Conservation (phyloP, 1,140 invertebrate genomes). For the Caenorhabditis briggsae region DNA sequence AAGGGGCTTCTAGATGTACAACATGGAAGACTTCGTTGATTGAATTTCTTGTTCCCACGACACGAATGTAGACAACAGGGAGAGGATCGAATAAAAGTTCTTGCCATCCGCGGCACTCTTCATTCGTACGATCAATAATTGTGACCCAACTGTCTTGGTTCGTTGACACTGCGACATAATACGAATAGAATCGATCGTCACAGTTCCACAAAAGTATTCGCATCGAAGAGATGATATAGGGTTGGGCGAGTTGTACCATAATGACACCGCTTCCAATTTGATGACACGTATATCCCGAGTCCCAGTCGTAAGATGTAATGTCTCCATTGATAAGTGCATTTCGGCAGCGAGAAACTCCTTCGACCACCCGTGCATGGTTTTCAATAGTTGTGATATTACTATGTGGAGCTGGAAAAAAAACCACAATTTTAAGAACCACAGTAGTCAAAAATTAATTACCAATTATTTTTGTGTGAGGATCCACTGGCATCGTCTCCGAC, state of each 20-base stretch:
- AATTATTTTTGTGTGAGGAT: conserved; percentile 66
- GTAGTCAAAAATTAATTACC: conserved; percentile 52
- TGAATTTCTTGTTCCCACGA: conserved; percentile 78
- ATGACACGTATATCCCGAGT: conserved; percentile 97
- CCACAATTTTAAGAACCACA: not conserved
- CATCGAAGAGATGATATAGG: conserved; percentile 91
- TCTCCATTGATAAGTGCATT: conserved; percentile 96
- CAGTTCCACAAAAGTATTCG: conserved; percentile 95
- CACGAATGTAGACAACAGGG: conserved; percentile 92
- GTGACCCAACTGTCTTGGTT: conserved; percentile 91
- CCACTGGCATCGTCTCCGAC: conserved; percentile 59
- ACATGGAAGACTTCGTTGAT: conserved; percentile 89
- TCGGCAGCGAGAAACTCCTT: conserved; percentile 90
- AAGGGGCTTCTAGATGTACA: conserved; percentile 95
- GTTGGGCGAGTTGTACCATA: conserved; percentile 93
- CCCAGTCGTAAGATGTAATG: conserved; percentile 95
- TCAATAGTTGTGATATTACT: conserved; percentile 92
- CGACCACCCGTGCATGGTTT: conserved; percentile 90
- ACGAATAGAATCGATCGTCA: conserved; percentile 94
- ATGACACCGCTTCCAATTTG: conserved; percentile 95
- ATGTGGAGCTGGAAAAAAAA: conserved; percentile 83
- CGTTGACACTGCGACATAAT: conserved; percentile 94
- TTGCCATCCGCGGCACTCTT: conserved; percentile 87
- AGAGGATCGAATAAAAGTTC: conserved; percentile 86
- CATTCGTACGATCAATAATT: conserved; percentile 85